phyloP scores from a whole-genome alignment of 2,797 vertebrate species.

The Schizopygopsis pylzovi region DNA sequence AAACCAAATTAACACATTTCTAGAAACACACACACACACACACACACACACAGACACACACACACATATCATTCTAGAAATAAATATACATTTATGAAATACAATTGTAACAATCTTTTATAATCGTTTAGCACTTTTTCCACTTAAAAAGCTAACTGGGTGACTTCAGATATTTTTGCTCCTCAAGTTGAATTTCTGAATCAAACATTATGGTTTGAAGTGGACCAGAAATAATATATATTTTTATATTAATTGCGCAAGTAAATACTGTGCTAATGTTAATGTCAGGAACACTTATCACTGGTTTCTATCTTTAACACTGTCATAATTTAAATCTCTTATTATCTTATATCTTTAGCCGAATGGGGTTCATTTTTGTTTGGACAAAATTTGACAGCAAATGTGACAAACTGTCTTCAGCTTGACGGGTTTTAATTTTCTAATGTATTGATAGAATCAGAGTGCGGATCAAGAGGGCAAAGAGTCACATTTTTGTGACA shows the following conservation, averaged over 20 bases:
- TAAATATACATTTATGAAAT: no score
- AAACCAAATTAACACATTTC: no score
- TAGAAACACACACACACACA: no score
- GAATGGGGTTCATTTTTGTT: not conserved
- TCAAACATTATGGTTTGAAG: not conserved
- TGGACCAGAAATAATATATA: not conserved
- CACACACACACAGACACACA: no score
- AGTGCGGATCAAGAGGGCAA: not conserved
- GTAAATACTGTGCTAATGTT: not conserved
- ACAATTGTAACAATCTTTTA: not conserved
- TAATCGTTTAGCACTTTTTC: not conserved
- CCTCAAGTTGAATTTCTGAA: not conserved
- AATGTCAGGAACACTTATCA: not conserved
- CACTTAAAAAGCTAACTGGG: not conserved
- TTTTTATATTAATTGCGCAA: not conserved
- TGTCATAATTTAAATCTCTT: not conserved
- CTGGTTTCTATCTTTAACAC: not conserved
- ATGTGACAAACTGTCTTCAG: slow-evolving; percentile 1
- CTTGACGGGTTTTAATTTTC: slow-evolving; percentile 17
- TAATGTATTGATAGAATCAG: not conserved
- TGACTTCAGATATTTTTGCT: not conserved
- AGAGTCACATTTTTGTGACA: slow-evolving; percentile 10
- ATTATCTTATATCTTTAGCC: not conserved
- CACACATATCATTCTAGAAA: no score
- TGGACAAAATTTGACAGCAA: not conserved